Evolutionary conservation across 2,797 vertebrate species (phyloP).

Genomic region (Myotis findleyi): DNA sequence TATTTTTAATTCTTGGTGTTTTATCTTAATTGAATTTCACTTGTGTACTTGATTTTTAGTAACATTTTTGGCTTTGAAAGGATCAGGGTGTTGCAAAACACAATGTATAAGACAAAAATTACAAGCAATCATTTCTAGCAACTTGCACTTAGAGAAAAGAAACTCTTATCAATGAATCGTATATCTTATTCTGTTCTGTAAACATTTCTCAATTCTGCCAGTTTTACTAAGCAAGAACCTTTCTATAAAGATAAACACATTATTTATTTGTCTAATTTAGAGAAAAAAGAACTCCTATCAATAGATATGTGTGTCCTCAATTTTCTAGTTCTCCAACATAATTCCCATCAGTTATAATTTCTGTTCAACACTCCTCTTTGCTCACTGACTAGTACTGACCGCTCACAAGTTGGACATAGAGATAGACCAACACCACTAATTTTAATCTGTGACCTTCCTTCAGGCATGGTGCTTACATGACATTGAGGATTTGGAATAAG

Average conservation of each 20-base stretch:
- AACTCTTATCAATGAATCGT: background rate
- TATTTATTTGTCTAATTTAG: background rate
- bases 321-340: background rate
- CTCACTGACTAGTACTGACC: background rate
- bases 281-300: background rate
- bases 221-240: background rate
- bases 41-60: background rate
- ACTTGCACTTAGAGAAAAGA: background rate
- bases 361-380: background rate
- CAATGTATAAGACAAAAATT: background rate
- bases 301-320: background rate
- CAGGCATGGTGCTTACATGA: background rate
- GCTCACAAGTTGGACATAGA: too few relatives aligned
- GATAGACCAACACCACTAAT: background rate
- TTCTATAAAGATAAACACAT: background rate
- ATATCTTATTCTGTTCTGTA: background rate
- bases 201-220: background rate
- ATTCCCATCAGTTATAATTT: background rate
- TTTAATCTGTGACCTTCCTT: background rate
- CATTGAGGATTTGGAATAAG: background rate
- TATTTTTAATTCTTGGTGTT: background rate
- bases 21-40: background rate
- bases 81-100: background rate
- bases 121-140: background rate
- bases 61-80: slow-evolving; percentile 10